Conservation (phyloP, 2,888 invertebrate genomes). For the Oxystoma pomonae region DNA sequence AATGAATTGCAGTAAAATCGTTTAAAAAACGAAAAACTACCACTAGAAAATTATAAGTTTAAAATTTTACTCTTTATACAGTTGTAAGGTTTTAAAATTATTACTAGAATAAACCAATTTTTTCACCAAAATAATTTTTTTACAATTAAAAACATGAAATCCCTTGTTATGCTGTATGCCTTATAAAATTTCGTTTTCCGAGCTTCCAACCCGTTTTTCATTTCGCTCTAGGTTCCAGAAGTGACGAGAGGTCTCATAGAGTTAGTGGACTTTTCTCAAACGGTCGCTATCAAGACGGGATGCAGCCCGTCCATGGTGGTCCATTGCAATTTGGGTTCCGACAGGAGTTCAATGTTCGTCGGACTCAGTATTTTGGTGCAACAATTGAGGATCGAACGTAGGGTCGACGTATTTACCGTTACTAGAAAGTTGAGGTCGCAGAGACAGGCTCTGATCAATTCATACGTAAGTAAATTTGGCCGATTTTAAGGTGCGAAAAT, state of each 20-base stretch:
- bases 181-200: not conserved
- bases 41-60: too few relatives aligned
- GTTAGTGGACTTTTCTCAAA: conserved; percentile 72
- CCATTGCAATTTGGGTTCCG: conserved; percentile 84
- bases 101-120: too few relatives aligned
- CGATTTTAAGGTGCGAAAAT: too few relatives aligned
- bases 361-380: conserved; percentile 82
- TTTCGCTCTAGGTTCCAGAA: conserved; percentile 69
- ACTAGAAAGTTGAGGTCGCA: conserved; percentile 81
- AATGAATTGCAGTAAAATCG: too few relatives aligned
- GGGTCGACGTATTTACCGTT: conserved; percentile 82
- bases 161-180: too few relatives aligned
- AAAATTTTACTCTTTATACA: too few relatives aligned
- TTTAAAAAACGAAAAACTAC: too few relatives aligned
- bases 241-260: conserved; percentile 83
- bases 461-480: conserved; percentile 76
- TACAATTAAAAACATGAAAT: too few relatives aligned
- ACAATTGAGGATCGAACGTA: conserved; percentile 77
- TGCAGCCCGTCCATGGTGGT: conserved; percentile 71
- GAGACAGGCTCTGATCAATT: conserved; percentile 77
- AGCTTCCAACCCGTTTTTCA: not conserved
- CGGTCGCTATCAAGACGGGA: conserved; percentile 50
- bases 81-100: too few relatives aligned
- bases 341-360: conserved; percentile 86
- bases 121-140: too few relatives aligned